Evolutionary conservation across 2,113 vertebrate species (phyloP).

Genomic region (Phaethornis superciliosus): DNA sequence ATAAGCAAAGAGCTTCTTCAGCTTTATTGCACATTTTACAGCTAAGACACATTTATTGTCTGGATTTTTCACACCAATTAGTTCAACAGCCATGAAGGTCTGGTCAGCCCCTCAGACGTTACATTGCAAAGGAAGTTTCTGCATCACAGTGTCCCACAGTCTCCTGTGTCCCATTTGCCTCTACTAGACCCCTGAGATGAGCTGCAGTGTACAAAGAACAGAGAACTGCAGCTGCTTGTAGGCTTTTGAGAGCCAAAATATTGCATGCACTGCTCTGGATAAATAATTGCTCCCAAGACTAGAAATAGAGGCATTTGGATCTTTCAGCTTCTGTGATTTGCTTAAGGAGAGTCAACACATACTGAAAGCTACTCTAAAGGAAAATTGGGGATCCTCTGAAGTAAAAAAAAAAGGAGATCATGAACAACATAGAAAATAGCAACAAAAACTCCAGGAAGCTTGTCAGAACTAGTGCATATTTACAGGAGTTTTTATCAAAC

Average conservation of each 20-base stretch:
- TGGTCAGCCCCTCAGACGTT: neutral
- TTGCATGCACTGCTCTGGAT: neutral
- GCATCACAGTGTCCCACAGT: neutral
- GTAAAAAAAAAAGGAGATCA: fast-evolving
- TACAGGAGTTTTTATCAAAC: neutral
- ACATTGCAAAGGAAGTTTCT: neutral
- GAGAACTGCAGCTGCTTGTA: neutral
- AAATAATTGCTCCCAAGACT: neutral
- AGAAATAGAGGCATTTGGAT: neutral
- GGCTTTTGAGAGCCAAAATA: neutral
- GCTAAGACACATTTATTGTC: neutral
- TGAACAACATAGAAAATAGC: neutral
- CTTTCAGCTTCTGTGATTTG: neutral
- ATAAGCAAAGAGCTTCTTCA: neutral
- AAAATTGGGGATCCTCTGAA: neutral
- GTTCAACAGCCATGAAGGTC: neutral
- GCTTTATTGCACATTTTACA: neutral
- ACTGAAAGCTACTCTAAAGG: neutral
- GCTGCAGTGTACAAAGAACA: neutral
- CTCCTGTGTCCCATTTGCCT: neutral
- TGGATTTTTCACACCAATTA: neutral
- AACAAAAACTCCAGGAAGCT: neutral
- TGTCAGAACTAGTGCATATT: neutral
- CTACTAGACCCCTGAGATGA: neutral
- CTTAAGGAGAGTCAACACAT: neutral